Base-by-base conservation (phyloP, 1,140 invertebrate species). In the Musca domestica region DNA sequence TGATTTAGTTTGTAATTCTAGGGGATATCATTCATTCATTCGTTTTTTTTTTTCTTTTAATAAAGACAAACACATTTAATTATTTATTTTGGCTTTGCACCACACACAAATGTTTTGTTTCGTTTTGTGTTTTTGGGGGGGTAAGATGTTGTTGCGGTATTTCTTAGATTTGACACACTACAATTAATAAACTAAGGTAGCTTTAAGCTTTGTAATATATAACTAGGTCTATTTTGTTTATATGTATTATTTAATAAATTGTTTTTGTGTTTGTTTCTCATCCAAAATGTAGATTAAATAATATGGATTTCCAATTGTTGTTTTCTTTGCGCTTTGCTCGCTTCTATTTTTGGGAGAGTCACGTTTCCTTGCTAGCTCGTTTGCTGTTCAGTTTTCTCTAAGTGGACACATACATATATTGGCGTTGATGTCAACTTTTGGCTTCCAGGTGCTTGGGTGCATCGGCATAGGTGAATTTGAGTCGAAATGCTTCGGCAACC, bases 401-500 rank as follows among this genome's bases (percentile, higher is more conserved):
- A 41, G 34, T 41, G 34, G 71, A 75, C 76, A 79, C 77, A 75
- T 79, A 77, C 72, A 77, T 76, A 68, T 71, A 76, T 48, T 64
- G 34, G 17, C 69, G 71, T 72, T 71, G 71, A 54, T 79, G 76
- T 81, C 78, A 81, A 81, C 78, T 81, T 64, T 81, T 81, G 61
- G 70, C 76, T 61, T 74, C 78, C 48, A 95, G 84, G 84, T 98
- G 96, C 83, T 96, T 98, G 2, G 96, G 96, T 6, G 97, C 95
- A 84, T 97, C 96, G 34, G 96, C 95, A 84, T 98, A 99, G 54
- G 95, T 95, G 78, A 95, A 98, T 83, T 99, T 99, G 6, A 99
- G 85, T 82, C 92, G 91, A 82, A 95, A 99, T 3, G 98, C 98
- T 85, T 99, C 97, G 9, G 98, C 98, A 17, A 98, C 92, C 52